Percentiles rank a stretch among this genome's conserved stretches.
These are phyloP conservation scores for Drosophila longiperda DNA, from an alignment of 2,888 invertebrate species.

Conservation along the genomic window DNA sequence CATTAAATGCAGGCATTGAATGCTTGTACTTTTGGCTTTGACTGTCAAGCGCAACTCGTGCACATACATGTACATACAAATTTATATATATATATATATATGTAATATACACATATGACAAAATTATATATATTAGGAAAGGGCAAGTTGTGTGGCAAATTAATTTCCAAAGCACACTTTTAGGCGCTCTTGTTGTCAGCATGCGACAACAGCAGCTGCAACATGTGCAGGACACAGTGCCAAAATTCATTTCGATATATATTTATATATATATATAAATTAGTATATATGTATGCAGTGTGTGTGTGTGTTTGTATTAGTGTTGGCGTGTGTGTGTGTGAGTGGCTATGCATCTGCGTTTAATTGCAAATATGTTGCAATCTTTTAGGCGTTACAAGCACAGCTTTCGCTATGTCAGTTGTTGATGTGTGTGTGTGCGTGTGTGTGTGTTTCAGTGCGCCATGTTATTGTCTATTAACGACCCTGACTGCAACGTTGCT, in stretches of 20 bases:
- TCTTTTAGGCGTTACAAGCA: slow-evolving; percentile 70
- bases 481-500: slow-evolving; percentile 54
- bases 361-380: slow-evolving; percentile 79
- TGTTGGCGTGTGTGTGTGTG: slow-evolving; percentile 21
- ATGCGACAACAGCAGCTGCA: slow-evolving; percentile 45
- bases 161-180: slow-evolving; percentile 65
- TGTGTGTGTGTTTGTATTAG: slow-evolving; percentile 12
- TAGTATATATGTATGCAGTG: not conserved
- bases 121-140: slow-evolving; percentile 10
- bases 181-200: slow-evolving; percentile 72
- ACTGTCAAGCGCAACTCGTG: slow-evolving; percentile 27
- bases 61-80: slow-evolving; percentile 52
- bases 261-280: slow-evolving; percentile 1
- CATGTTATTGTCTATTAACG: slow-evolving; percentile 75
- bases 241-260: slow-evolving; percentile 24
- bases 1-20: slow-evolving; percentile 28
- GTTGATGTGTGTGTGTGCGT: slow-evolving; percentile 17
- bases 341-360: slow-evolving; percentile 46
- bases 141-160: slow-evolving; percentile 52
- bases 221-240: slow-evolving; percentile 46
- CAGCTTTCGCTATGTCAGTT: slow-evolving; percentile 70
- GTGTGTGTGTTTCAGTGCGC: slow-evolving; percentile 34
- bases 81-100: slow-evolving; percentile 12
- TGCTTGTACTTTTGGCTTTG: not conserved
- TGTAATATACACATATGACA: slow-evolving; percentile 19